These are phyloP conservation scores for Thaumetopoea pityocampa DNA, from an alignment of 1,140 invertebrate genomes.

Conservation along the genomic window DNA sequence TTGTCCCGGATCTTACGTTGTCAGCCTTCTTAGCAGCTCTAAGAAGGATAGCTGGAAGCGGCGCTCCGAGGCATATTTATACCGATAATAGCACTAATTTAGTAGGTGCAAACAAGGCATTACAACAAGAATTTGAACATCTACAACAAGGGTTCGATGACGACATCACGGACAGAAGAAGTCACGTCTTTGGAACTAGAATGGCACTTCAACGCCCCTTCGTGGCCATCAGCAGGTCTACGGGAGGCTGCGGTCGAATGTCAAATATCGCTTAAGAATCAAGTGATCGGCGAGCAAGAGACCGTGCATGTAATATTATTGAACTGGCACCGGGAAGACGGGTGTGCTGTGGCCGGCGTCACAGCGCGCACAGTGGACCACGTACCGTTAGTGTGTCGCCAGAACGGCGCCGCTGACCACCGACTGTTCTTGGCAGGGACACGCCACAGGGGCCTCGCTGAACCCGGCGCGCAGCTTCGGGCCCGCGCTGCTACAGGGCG, in stretches of 20 bases:
- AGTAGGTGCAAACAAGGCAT: background rate
- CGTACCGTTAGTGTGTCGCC: no score
- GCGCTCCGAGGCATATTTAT: background rate
- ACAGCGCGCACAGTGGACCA: no score
- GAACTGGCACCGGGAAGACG: no score
- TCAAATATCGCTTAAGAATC: background rate
- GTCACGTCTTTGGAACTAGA: no score
- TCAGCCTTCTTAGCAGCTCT: background rate
- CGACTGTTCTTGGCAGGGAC: constrained; percentile 83
- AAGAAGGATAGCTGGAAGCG: background rate
- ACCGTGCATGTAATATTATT: no score
- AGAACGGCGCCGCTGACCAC: no score
- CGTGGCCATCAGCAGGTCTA: constrained; percentile 1
- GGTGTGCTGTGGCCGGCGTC: no score
- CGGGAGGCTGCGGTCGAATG: background rate
- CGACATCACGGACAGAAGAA: no score
- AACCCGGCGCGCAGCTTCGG: constrained; percentile 92
- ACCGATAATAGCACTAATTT: background rate
- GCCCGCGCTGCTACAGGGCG: constrained; percentile 85
- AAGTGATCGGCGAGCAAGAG: background rate
- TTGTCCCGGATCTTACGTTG: background rate
- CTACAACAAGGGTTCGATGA: no score
- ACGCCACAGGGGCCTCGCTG: constrained; percentile 88
- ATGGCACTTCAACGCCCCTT: background rate
- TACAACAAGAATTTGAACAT: background rate